Base-by-base conservation (phyloP, 2,888 invertebrate species). In the Pterostichus niger region DNA sequence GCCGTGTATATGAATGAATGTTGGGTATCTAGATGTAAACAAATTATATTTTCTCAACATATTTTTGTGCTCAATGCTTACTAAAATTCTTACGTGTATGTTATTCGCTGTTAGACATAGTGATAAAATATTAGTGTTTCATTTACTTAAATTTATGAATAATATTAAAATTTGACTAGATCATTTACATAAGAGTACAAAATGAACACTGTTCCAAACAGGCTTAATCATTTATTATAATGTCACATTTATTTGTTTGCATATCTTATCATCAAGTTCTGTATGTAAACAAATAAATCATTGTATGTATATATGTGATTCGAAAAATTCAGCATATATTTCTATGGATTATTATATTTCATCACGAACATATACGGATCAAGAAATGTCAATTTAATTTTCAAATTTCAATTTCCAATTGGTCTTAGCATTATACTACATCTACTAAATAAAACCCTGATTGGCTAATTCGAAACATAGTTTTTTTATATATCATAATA, bases 61-160 rank as follows among this genome's bases (percentile, higher is more conserved):
- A 77, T 77, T 77, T 77, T 77, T 77, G 77, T 77, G 77, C 77
- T 77, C 75, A 75, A 54, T 52, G 49, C 49, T 75, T 54, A 77
- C 33, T 56, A 10, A 77, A 77, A 77, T 54, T 56, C 56, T 75
- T 75, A 73, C 24, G 15, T 54, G 56, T 44, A 33, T 77, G 54
- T 77, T 56, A 77, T 33, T 77, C 77, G 56, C 77, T 77, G 56
- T 77, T 77, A 77, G 77, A 77, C 17, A 77, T 77, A 56, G 56
- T 15, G 35, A 13, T 56, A 56, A 10, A 77, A 40, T 77, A 44
- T 77, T 56, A 77, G 59, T 77, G 56, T 77, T 54, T 77, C 59
- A 77, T 56, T 77, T 77, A 77, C 77, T 77, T 77, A 56, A 77
- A 56, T 56, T 77, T 40, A 77, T 40, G 56, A 56, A 56, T 56